Conservation (phyloP, 2,888 invertebrate genomes). For the Hololepta plana region DNA sequence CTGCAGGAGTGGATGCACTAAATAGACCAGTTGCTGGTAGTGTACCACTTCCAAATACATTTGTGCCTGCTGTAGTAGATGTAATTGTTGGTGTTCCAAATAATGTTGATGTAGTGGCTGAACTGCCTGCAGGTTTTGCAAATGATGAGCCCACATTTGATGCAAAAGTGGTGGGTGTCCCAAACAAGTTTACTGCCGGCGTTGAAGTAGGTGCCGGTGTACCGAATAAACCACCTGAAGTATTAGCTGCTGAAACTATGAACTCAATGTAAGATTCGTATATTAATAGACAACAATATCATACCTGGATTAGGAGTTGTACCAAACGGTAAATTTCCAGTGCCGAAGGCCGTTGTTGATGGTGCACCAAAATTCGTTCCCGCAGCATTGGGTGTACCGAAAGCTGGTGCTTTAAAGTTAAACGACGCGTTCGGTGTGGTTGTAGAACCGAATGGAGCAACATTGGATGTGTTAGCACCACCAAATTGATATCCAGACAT, state of each 20-base stretch:
- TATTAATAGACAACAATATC: too few species aligned
- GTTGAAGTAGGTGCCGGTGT: conserved; percentile 6
- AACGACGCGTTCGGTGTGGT: not conserved
- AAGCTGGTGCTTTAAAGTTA: conserved; percentile 1
- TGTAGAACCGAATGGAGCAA: too few species aligned
- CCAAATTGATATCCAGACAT: too few species aligned
- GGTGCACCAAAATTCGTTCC: too few species aligned
- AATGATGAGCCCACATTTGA: conserved; percentile 3
- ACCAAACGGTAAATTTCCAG: too few species aligned
- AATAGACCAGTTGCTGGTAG: conserved; percentile 3
- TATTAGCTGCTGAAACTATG: too few species aligned
- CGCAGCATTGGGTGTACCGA: not conserved
- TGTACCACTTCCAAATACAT: conserved; percentile 4
- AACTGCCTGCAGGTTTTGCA: conserved; percentile 4
- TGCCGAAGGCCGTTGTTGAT: too few species aligned
- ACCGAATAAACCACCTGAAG: conserved; percentile 4
- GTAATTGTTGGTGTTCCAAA: too few species aligned
- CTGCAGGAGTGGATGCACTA: conserved; percentile 4
- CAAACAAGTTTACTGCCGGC: conserved; percentile 3
- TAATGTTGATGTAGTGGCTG: not conserved
- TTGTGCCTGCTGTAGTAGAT: too few species aligned
- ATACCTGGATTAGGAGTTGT: too few species aligned
- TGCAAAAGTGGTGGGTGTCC: conserved; percentile 4
- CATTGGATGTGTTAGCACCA: too few species aligned
- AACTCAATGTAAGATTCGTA: too few species aligned